These are phyloP conservation scores for Flexamia atlantica DNA, from an alignment of 2,888 invertebrate genomes.

Conservation along the genomic window DNA sequence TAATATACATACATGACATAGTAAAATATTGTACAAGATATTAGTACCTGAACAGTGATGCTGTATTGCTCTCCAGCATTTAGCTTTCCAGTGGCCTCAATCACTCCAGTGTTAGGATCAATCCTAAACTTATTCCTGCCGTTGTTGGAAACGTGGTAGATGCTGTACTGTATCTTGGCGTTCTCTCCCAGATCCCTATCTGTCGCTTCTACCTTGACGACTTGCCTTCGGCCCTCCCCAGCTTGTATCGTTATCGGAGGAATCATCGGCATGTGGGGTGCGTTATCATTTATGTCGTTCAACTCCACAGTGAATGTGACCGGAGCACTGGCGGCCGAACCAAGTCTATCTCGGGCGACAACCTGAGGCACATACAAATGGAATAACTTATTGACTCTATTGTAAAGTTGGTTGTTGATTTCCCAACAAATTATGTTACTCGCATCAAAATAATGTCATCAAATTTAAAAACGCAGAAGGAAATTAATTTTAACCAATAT, in stretches of 20 bases:
- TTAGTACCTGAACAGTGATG: conserved; percentile 85
- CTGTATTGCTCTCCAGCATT: conserved; percentile 94
- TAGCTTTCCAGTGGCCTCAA: conserved; percentile 87
- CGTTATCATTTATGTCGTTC: conserved; percentile 92
- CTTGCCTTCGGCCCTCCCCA: conserved; percentile 82
- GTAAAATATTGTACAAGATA: too few species aligned
- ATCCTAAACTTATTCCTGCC: conserved; percentile 92
- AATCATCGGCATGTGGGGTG: conserved; percentile 88
- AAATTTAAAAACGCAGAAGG: too few species aligned
- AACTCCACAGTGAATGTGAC: conserved; percentile 87
- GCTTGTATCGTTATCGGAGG: conserved; percentile 90
- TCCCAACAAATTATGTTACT: too few species aligned
- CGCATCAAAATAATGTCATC: too few species aligned
- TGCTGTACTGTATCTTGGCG: conserved; percentile 88
- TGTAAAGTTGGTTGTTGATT: too few species aligned
- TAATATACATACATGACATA: too few species aligned
- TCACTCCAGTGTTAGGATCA: conserved; percentile 87
- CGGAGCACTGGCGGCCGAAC: conserved; percentile 89
- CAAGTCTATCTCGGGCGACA: conserved; percentile 85
- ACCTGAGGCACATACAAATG: conserved; percentile 13
- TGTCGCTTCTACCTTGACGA: conserved; percentile 85
- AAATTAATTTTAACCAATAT: too few species aligned
- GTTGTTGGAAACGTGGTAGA: conserved; percentile 94
- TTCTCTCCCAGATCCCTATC: conserved; percentile 93
- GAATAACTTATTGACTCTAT: too few species aligned